Conservation (phyloP, 2,113 vertebrate species). For the Catharus fuscescens region DNA sequence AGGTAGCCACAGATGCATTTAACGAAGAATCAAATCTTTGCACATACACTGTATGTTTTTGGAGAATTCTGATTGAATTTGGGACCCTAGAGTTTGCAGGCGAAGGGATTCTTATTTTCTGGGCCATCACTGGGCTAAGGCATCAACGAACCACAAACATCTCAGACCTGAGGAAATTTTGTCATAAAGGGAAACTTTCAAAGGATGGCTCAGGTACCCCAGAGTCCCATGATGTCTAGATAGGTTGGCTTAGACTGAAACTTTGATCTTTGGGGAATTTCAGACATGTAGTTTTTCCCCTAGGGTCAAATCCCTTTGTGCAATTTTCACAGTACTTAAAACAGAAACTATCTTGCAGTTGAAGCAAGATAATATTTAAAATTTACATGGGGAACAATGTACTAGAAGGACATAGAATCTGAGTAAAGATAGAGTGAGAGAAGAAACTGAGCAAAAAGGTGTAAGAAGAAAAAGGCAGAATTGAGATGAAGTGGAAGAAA, state of each 20-base stretch:
- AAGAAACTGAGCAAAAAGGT: background rate
- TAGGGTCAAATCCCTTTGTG: background rate
- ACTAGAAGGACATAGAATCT: background rate
- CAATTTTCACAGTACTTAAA: background rate
- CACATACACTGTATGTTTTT: accelerated
- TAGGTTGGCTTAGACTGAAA: background rate
- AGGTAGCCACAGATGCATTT: background rate
- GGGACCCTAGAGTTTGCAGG: background rate
- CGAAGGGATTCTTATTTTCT: background rate
- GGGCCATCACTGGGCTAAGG: background rate
- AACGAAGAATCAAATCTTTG: background rate
- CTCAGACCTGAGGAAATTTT: background rate
- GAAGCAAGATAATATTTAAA: background rate
- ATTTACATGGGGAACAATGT: background rate
- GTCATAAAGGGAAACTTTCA: background rate
- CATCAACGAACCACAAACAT: background rate
- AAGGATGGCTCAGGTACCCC: background rate
- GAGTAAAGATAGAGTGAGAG: background rate
- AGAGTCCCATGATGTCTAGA: background rate
- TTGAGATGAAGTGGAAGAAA: constrained; percentile 2
- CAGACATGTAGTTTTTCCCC: background rate
- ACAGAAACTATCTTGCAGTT: background rate
- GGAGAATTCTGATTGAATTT: background rate
- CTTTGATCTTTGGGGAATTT: background rate
- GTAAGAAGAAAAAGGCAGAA: constrained; percentile 20